Percentiles rank a stretch among this genome's conserved stretches.
Conservation (phyloP, 2,888 invertebrate genomes). For the Keiferia lycopersicella region DNA sequence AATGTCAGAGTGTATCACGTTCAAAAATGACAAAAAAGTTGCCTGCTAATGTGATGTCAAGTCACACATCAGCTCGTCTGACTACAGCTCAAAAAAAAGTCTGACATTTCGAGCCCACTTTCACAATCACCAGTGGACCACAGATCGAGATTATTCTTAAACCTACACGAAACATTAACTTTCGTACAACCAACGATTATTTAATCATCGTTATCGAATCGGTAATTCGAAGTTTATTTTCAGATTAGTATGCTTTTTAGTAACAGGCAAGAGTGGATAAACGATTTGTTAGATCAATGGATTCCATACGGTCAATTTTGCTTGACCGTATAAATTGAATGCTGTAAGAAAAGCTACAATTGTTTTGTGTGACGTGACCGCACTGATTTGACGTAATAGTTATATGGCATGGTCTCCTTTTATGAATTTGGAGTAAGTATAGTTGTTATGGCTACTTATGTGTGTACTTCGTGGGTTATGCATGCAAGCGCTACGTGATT, state of each 20-base stretch:
- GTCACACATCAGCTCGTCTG: conserved; percentile 16
- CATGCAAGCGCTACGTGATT: neutral
- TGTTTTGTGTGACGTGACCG: conserved; percentile 24
- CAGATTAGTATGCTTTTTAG: conserved; percentile 10
- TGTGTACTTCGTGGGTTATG: neutral
- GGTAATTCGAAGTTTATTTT: conserved; percentile 16
- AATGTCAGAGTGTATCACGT: too few relatives aligned
- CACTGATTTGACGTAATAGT: conserved; percentile 28
- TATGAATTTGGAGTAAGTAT: conserved; percentile 20
- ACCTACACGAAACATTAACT: conserved; percentile 20
- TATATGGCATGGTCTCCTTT: conserved; percentile 24
- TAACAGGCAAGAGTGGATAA: conserved; percentile 15
- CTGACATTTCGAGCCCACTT: conserved; percentile 28
- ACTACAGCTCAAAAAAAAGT: conserved; percentile 11
- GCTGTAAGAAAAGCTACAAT: conserved; percentile 27
- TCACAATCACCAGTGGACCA: conserved; percentile 14
- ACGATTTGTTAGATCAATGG: conserved; percentile 6
- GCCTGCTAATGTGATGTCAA: conserved; percentile 21
- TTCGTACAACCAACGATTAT: conserved; percentile 21
- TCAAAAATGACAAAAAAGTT: neutral
- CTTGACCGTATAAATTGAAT: conserved; percentile 40
- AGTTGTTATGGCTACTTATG: conserved; percentile 17
- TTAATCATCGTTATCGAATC: conserved; percentile 22
- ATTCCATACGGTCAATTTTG: conserved; percentile 32
- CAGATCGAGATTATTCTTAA: conserved; percentile 22